Evolutionary conservation across 2,113 vertebrate genomes (phyloP), one percentile per base, ranked within the genome.

Genomic region (Amphiprion ocellaris): DNA sequence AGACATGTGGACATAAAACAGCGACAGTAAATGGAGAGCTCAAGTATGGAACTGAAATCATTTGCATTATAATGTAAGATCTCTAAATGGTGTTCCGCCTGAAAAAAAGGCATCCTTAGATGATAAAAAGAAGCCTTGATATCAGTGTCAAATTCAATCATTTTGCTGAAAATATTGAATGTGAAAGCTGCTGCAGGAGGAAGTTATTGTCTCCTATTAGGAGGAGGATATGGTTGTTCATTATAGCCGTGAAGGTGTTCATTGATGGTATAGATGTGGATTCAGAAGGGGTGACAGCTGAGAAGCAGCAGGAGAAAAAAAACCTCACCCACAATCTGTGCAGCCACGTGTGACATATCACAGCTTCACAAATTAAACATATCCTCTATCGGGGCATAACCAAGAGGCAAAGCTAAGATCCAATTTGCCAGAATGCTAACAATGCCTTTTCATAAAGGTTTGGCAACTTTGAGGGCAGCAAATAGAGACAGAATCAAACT

Each of bases 11-110:
- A 69, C 14, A 61, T 62, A 75, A 76, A 49, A 81, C 50, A 58
- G 75, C 5, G 8, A 5, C 66, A 71, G 55, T 24, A 52, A 85
- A 75, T 56, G 73, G 50, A 62, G 33, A 76, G 58, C 54, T 64
- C 23, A 71, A 82, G 49, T 71, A 46, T 77, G 79, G 55, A 58
- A 58, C 28, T 78, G 11, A 75, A 78, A 54, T 82, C 2, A 84
- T 90, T 87, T 82, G 70, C 76, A 85, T 88, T 65, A 76, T 89
- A 84, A 84, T 79, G 58, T 84, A 87, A 86, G 50, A 72, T 61
- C 33, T 79, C 75, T 54, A 76, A 82, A 87, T 81, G 41, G 44
- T 65, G 58, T 79, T 85, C 21, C 37, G 60, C 63, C 49, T 55
- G 55, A n/a, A 37, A 37, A 67, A 72, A 72, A 64, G 53, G 3